phyloP scores from a whole-genome alignment of 1,140 invertebrate species.

The Odontomachus brunneus region DNA sequence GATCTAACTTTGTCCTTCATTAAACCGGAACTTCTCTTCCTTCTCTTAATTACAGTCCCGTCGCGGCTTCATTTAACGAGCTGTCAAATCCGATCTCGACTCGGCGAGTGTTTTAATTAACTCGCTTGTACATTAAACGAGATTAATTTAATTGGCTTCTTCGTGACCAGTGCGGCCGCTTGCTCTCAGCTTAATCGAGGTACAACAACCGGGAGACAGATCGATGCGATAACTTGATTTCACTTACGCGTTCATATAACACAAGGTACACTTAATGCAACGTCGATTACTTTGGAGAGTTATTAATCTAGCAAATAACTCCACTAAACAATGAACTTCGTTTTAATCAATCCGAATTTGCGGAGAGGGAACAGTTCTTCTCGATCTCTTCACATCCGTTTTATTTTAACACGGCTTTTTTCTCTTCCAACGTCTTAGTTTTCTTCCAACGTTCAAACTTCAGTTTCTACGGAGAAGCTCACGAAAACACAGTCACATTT shows the following conservation, averaged over 20 bases:
- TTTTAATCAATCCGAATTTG: neutral
- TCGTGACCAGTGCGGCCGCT: conserved; percentile 6
- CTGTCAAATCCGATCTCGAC: conserved; percentile 33
- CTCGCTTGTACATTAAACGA: conserved; percentile 24
- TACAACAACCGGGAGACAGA: conserved; percentile 1
- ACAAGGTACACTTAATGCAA: neutral
- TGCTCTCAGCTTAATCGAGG: conserved; percentile 30
- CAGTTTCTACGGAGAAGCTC: too few species aligned
- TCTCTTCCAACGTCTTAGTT: too few species aligned
- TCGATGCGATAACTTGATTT: neutral
- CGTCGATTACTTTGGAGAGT: neutral
- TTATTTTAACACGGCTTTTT: too few species aligned
- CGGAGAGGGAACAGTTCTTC: too few species aligned
- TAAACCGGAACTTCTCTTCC: neutral
- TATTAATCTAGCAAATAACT: neutral
- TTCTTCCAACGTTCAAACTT: too few species aligned
- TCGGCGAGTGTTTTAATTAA: conserved; percentile 40
- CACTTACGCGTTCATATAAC: neutral
- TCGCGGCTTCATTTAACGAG: conserved; percentile 25
- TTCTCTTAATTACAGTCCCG: conserved; percentile 31
- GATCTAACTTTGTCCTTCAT: conserved; percentile 30
- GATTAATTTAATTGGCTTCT: conserved; percentile 33
- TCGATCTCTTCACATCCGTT: too few species aligned
- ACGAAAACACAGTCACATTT: too few species aligned
- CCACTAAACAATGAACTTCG: neutral